Evolutionary conservation across 2,113 vertebrate genomes (phyloP), one percentile per base, ranked within the genome.

Genomic region (Rana temporaria): DNA sequence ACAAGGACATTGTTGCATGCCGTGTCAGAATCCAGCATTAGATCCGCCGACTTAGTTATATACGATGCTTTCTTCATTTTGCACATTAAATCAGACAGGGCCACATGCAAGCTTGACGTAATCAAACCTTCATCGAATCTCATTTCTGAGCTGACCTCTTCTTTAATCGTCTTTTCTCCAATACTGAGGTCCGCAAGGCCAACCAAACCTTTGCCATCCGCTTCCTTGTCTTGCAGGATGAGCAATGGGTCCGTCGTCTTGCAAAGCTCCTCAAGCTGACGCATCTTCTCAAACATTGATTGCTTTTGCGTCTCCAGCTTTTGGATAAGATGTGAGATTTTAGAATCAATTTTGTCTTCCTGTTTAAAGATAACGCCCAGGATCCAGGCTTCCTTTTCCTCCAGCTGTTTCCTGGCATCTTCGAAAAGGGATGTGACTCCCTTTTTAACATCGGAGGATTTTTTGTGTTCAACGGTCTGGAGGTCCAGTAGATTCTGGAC

Each of bases 231-330:
- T 26, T 78, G 62, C 32, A 78, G 32, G 63, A 65, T 22, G 1
- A 24, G 53, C 4, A 78, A 20, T 56, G 63, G 62, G 20, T 78
- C 76, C 0, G 19, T 9, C 22, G 34, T 56, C 18, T 14, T 55
- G 38, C 76, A 78, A 7, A 78, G 22, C 62, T 66, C 62, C 24
- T 78, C 42, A 32, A 81, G 15, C 17, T 30, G 55, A 5, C 6
- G 16, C 34, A 71, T 71, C 20, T 62, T 80, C 9, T 6, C 48
- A 26, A 38, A 38, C 55, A 62, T 20, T 18, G 30, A 57, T 4
- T 81, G 42, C 59, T n/a, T 53, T 22, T 34, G 4, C 7, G 3
- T 15, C 26, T 81, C 57, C 22, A 81, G 6, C 16, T 71, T 8
- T 12, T 71, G 20, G 20, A 81, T 4, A 4, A 72, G 18, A 18